Conservation (phyloP, 1,140 invertebrate genomes). For the Drosophila takahashii region DNA sequence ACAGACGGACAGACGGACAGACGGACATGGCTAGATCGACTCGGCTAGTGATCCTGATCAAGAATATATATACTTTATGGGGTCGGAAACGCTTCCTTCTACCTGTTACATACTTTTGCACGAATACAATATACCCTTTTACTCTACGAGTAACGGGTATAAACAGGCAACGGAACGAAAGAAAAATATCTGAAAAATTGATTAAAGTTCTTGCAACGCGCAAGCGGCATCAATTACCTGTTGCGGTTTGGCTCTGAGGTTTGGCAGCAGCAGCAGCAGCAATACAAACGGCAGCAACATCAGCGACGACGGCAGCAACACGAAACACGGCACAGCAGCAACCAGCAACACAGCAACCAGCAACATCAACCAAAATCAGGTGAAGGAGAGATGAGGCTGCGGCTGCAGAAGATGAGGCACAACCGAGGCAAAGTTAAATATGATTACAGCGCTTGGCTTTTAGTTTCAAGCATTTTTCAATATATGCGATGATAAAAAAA, state of each 20-base stretch:
- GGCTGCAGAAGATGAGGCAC: conserved; percentile 30
- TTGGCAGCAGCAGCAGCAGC: conserved; percentile 34
- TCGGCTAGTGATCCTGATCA: too few relatives aligned
- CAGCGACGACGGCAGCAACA: not conserved
- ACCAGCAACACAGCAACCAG: conserved; percentile 16
- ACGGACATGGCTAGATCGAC: too few relatives aligned
- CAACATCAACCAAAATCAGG: conserved; percentile 29
- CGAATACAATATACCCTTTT: too few relatives aligned
- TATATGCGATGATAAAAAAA: conserved; percentile 55
- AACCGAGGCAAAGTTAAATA: conserved; percentile 62
- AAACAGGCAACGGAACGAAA: conserved; percentile 31
- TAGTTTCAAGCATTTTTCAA: conserved; percentile 69
- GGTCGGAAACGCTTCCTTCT: too few relatives aligned
- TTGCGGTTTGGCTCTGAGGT: conserved; percentile 64
- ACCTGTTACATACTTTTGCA: too few relatives aligned
- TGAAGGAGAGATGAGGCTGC: conserved; percentile 34
- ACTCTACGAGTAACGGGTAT: too few relatives aligned
- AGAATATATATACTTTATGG: too few relatives aligned
- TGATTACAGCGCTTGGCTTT: conserved; percentile 75
- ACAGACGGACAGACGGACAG: too few relatives aligned
- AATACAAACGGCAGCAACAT: conserved; percentile 6
- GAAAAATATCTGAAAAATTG: conserved; percentile 71
- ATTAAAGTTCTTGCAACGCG: conserved; percentile 75
- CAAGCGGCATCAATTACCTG: conserved; percentile 75
- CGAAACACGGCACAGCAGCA: conserved; percentile 9